Evolutionary conservation across 2,113 vertebrate genomes (phyloP).

Genomic region (Lagopus muta): DNA sequence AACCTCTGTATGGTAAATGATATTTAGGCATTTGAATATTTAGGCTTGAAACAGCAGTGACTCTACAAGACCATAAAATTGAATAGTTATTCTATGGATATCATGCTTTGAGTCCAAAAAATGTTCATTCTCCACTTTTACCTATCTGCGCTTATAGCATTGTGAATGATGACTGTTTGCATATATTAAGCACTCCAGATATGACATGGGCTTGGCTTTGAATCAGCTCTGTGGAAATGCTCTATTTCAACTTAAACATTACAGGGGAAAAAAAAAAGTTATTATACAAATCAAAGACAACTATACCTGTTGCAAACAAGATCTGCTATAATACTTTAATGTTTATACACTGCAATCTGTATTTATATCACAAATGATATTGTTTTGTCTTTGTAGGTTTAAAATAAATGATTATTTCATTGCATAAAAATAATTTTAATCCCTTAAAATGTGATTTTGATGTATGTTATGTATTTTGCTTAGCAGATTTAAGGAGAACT

Average conservation of each 20-base stretch:
- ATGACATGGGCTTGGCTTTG: background rate
- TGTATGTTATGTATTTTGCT: background rate
- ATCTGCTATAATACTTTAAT: background rate
- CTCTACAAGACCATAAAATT: background rate
- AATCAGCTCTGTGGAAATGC: background rate
- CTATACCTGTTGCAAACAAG: background rate
- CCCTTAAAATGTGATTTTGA: background rate
- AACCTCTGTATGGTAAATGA: background rate
- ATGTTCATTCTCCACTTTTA: background rate
- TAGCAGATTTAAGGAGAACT: background rate
- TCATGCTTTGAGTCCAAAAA: background rate
- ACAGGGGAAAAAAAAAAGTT: no score
- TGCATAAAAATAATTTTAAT: background rate
- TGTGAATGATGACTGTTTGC: background rate
- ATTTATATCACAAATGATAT: background rate
- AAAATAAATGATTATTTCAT: background rate
- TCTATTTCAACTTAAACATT: background rate
- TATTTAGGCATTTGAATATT: background rate
- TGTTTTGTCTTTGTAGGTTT: background rate
- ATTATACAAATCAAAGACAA: background rate
- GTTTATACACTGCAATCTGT: background rate
- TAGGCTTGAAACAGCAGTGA: background rate
- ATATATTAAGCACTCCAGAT: background rate
- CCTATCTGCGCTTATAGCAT: background rate
- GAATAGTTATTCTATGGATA: background rate